phyloP scores from a whole-genome alignment of 1,140 invertebrate genomes.

The Pogonognathellus flavescens region DNA sequence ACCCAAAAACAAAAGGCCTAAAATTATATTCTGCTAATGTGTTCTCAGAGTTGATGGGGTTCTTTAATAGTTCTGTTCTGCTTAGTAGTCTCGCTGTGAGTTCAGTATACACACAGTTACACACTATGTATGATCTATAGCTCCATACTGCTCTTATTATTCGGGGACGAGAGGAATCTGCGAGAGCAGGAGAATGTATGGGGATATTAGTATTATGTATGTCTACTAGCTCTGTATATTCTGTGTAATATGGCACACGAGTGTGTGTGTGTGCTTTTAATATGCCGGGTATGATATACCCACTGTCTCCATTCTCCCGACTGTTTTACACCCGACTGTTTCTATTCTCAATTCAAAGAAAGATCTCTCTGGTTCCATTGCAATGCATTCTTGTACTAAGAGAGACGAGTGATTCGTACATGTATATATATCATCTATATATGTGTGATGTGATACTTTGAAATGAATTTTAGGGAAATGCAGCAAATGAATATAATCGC shows the following conservation, averaged over 20 bases:
- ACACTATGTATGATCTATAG: background rate
- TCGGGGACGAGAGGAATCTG: background rate
- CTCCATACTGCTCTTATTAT: too few species aligned
- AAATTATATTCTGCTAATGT: conserved; percentile 53
- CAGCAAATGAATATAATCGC: conserved; percentile 5
- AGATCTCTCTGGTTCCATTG: background rate
- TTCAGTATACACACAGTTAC: background rate
- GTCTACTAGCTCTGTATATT: too few species aligned
- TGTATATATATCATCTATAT: background rate
- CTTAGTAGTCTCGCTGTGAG: background rate
- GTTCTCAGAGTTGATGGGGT: conserved; percentile 40
- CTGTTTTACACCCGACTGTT: background rate
- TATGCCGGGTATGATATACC: background rate
- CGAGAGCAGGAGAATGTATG: background rate
- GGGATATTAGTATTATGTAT: background rate
- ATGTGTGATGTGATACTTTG: conserved; percentile 38
- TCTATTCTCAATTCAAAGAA: conserved; percentile 17
- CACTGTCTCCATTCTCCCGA: background rate
- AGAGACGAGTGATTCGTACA: background rate
- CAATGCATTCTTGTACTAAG: background rate
- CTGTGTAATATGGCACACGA: background rate
- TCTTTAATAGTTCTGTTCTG: background rate
- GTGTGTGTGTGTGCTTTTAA: conserved; percentile 16
- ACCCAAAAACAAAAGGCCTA: conserved; percentile 54
- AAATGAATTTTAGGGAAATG: conserved; percentile 19